Evolutionary conservation across 2,888 invertebrate species (phyloP).

Genomic region (Coleophora flavipennella): DNA sequence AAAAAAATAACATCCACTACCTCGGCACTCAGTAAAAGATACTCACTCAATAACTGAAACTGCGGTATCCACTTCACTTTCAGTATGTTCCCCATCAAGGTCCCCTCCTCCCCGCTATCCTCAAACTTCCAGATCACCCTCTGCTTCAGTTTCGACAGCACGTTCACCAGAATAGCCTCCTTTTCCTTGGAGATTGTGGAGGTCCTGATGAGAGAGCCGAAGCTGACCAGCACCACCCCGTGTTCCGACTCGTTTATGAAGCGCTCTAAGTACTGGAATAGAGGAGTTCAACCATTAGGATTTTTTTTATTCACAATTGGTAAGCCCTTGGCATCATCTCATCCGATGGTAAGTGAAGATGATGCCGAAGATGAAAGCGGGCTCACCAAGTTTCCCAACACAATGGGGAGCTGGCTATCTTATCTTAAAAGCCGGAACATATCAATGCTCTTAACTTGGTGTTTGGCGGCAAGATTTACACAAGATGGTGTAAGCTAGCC

Average conservation of each 20-base stretch:
- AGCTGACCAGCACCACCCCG: conserved; percentile 82
- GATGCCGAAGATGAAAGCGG: too few species aligned
- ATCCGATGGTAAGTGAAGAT: too few species aligned
- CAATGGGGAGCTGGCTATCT: too few species aligned
- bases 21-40: too few species aligned
- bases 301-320: too few species aligned
- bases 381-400: too few species aligned
- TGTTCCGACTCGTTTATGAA: conserved; percentile 78
- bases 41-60: conserved; percentile 79
- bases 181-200: conserved; percentile 77
- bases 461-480: too few species aligned
- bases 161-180: conserved; percentile 73
- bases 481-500: too few species aligned
- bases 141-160: conserved; percentile 76
- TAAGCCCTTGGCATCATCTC: too few species aligned
- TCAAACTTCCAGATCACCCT: conserved; percentile 88
- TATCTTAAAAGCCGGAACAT: too few species aligned
- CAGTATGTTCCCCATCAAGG: conserved; percentile 63
- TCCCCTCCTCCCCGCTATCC: conserved; percentile 54
- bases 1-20: too few species aligned
- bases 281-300: not conserved
- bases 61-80: conserved; percentile 81
- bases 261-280: conserved; percentile 71
- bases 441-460: too few species aligned
- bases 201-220: conserved; percentile 83